Evolutionary conservation across 64 coral and sea anemone species (phyloP).

Genomic region (Montipora capricornis): DNA sequence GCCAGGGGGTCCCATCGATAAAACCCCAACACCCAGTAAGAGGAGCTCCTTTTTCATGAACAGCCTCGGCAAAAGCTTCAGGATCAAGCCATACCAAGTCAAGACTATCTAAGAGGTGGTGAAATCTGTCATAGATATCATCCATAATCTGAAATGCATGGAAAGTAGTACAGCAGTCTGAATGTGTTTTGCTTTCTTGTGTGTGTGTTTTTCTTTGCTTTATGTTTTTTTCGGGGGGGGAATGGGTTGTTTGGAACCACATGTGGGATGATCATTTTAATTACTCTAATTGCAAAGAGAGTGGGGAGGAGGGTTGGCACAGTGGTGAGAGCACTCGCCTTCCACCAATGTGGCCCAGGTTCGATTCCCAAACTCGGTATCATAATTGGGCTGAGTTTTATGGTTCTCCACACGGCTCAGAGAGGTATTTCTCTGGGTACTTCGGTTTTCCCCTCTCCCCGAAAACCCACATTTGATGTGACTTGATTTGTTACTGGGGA

Average conservation of each 20-base stretch:
- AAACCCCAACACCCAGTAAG: constrained; percentile 46
- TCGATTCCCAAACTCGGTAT: no score
- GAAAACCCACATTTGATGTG: no score
- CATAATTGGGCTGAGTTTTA: no score
- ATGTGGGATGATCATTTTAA: constrained; percentile 54
- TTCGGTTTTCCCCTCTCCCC: no score
- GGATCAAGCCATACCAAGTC: constrained; percentile 30
- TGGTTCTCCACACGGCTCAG: no score
- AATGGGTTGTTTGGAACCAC: constrained; percentile 68
- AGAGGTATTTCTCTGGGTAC: no score
- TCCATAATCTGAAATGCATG: constrained; percentile 43
- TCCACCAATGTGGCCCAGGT: no score
- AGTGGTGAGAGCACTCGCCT: no score
- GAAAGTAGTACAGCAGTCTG: constrained; percentile 59
- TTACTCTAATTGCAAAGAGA: constrained; percentile 59
- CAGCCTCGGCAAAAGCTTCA: constrained; percentile 22
- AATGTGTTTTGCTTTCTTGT: constrained; percentile 58
- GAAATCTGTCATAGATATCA: constrained; percentile 46
- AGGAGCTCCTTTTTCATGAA: constrained; percentile 22
- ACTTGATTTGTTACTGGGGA: no score
- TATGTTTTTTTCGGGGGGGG: no score
- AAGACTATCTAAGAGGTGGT: constrained; percentile 43
- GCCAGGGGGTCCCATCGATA: constrained; percentile 5
- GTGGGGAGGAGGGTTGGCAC: not conserved
- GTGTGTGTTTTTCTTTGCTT: not conserved